These are phyloP conservation scores for Serinus canaria DNA, from an alignment of 2,113 vertebrate genomes.

Conservation along the genomic window DNA sequence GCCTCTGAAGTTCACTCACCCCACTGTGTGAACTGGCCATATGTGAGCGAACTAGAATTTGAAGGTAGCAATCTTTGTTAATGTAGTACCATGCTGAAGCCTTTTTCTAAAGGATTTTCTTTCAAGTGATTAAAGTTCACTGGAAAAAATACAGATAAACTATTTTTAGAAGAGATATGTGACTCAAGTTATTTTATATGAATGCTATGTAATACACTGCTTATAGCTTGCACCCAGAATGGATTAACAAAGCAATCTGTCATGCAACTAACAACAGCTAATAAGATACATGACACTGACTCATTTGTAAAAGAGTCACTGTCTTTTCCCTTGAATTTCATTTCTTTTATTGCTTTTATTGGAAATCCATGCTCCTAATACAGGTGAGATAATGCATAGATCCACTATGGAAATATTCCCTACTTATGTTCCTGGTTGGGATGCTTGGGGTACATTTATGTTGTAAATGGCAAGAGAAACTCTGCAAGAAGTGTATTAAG, in stretches of 20 bases:
- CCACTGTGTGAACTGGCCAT: accelerated
- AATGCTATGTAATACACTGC: not conserved
- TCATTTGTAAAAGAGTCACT: not conserved
- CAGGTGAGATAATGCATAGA: not conserved
- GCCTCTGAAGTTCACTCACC: not conserved
- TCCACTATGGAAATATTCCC: not conserved
- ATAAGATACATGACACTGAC: not conserved
- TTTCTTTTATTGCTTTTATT: not conserved
- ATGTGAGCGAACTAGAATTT: not conserved
- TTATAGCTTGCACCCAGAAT: not conserved
- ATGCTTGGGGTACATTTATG: not conserved
- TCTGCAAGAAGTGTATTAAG: not conserved
- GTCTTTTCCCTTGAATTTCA: not conserved
- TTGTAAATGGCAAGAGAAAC: not conserved
- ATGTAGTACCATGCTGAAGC: not conserved
- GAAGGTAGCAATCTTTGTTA: not conserved
- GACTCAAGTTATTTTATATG: not conserved
- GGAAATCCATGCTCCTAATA: not conserved
- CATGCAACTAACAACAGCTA: not conserved
- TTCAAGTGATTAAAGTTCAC: not conserved
- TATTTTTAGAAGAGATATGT: not conserved
- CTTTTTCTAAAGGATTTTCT: not conserved
- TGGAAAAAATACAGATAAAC: not conserved
- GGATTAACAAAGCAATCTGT: not conserved
- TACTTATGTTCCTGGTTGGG: not conserved